Evolutionary conservation across 2,113 vertebrate species (phyloP).

Genomic region (Cyanistes caeruleus): DNA sequence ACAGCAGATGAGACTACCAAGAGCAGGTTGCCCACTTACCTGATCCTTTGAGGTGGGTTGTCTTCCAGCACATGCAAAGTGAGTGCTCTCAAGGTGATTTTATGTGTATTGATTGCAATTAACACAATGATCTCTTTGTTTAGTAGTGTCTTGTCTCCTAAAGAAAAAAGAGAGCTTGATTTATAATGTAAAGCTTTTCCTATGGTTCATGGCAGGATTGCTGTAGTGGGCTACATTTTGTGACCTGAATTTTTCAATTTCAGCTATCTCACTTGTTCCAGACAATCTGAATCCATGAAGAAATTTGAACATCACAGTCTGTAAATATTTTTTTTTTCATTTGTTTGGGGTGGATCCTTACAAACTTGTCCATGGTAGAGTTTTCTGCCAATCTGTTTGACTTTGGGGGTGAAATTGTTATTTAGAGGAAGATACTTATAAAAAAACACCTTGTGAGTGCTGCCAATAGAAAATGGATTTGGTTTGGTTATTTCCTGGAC

Average conservation of each 20-base stretch:
- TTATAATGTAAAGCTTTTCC: conserved; percentile 43
- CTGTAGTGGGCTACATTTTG: conserved; percentile 66
- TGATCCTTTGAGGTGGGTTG: background rate
- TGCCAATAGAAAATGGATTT: background rate
- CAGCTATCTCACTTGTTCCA: conserved; percentile 59
- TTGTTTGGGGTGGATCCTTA: background rate
- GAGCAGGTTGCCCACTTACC: background rate
- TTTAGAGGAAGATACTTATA: background rate
- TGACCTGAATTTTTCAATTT: conserved; percentile 71
- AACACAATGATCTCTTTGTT: background rate
- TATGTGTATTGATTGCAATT: background rate
- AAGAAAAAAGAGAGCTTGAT: background rate
- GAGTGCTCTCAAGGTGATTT: background rate
- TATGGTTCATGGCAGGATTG: conserved; percentile 70
- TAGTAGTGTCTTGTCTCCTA: background rate
- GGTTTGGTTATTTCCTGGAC: background rate
- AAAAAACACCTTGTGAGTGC: background rate
- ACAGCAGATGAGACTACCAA: background rate
- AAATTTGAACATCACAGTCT: conserved; percentile 70
- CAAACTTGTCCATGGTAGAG: background rate
- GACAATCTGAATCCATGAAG: conserved; percentile 75
- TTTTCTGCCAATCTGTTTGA: background rate
- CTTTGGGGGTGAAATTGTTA: background rate
- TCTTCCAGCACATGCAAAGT: background rate
- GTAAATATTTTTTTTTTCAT: background rate